Conservation (phyloP, 2,888 invertebrate genomes). For the Blastobasis adustella region DNA sequence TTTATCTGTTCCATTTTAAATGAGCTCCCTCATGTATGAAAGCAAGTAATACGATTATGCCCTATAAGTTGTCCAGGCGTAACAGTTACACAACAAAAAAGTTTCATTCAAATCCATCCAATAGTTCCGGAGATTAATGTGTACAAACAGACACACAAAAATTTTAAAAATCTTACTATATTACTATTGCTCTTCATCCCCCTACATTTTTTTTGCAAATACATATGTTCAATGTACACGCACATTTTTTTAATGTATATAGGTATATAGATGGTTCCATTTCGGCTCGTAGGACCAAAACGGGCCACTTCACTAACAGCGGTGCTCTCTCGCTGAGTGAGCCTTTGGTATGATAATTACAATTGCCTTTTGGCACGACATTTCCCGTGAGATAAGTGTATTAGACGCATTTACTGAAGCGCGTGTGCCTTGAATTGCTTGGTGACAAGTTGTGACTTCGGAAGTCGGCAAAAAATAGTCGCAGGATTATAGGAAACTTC, state of each 20-base stretch:
- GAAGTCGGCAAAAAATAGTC: neutral
- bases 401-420: neutral
- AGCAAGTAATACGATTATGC: neutral
- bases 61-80: too few species aligned
- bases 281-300: too few species aligned
- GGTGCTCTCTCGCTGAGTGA: constrained; percentile 1
- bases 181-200: neutral
- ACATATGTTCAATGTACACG: too few species aligned
- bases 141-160: neutral
- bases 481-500: too few species aligned
- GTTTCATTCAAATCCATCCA: too few species aligned
- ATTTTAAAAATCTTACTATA: too few species aligned
- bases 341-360: constrained; percentile 13
- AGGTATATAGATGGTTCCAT: too few species aligned
- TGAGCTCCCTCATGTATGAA: neutral
- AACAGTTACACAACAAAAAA: too few species aligned
- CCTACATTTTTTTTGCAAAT: neutral
- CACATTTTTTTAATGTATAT: too few species aligned
- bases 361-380: constrained; percentile 8
- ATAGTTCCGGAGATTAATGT: too few species aligned
- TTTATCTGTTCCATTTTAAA: neutral
- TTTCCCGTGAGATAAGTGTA: neutral
- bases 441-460: neutral
- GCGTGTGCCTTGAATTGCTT: too few species aligned
- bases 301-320: too few species aligned